Conservation (phyloP, 2,888 invertebrate species). For the Druceiella hillmani region DNA sequence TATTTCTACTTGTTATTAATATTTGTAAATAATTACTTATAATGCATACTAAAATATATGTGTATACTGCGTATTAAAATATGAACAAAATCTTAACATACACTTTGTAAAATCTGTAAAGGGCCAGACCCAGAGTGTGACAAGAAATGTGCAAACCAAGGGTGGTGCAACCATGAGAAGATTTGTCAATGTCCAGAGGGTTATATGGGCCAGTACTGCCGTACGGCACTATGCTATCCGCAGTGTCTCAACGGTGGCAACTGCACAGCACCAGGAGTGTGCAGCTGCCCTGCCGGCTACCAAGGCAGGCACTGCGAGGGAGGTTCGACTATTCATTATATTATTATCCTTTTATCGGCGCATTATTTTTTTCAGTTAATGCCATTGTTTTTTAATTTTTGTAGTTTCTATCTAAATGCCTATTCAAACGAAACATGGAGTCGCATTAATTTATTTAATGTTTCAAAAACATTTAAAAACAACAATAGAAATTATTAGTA, state of each 20-base stretch:
- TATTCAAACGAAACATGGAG: too few species aligned
- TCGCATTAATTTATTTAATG: too few species aligned
- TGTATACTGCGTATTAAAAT: too few species aligned
- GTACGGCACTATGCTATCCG: constrained; percentile 86
- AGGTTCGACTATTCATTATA: too few species aligned
- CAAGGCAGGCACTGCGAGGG: constrained; percentile 89
- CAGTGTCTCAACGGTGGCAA: constrained; percentile 91
- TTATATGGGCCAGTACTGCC: constrained; percentile 86
- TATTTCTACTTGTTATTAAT: not conserved
- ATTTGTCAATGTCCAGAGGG: constrained; percentile 87
- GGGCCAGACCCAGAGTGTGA: constrained; percentile 88
- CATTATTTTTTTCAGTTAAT: too few species aligned
- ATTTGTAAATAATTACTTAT: constrained; percentile 1
- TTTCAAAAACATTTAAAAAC: too few species aligned
- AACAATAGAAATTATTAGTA: too few species aligned
- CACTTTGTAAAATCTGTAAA: too few species aligned
- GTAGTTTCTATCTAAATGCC: too few species aligned
- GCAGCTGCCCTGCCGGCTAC: constrained; percentile 84
- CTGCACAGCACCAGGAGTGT: constrained; percentile 84
- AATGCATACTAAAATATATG: not conserved
- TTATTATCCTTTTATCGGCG: too few species aligned
- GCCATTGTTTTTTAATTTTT: too few species aligned
- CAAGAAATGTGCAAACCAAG: constrained; percentile 80
- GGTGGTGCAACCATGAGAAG: constrained; percentile 77
- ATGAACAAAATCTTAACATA: constrained; percentile 5